Base-by-base conservation (phyloP, 2,888 invertebrate species). In the Macropis europaea region DNA sequence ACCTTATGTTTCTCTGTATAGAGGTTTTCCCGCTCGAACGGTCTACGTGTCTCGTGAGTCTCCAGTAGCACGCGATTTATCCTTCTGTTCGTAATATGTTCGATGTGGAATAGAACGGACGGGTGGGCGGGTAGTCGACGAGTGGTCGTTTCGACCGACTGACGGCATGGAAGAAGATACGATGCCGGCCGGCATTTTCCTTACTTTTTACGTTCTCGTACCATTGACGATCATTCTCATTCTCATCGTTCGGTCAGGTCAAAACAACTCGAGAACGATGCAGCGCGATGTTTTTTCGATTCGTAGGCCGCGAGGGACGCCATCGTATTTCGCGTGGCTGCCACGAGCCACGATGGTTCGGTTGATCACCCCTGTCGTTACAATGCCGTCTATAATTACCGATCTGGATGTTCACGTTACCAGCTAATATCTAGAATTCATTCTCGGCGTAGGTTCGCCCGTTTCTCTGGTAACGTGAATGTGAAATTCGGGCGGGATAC, bases 81-180 rank as follows among this genome's bases (percentile, higher is more conserved):
- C 19, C 52, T 45, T 47, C 30, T 30, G 28, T 34, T 11, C 6
- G 30, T 36, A 19, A 53, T 52, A 61, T 50, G n/a, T n/a, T n/a
- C 24, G 47, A 50, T 40, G 28, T 61, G 52, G 11, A 56, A 38
- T 54, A 15, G 45, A 45, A 59, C 50, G 40, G 38, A 59, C 48
- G 54, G 53, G 68, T 68, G 73, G 68, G 74, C 74, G 63, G 74
- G 63, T 69, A 64, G 52, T 45, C 56, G 74, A 43, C n/a, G n/a
- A 43, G 74, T 64, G 40, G 52, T 28, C 74, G 69, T 90, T 91
- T 90, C 91, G 90, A 90, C 90, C 89, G 89, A 90, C 90, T 90
- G 90, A 73, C 69, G 69, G 68, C 70, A 73, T 71, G 64, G 60
- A 56, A 63, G 60, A 72, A 60, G 66, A 76, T 73, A 63, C 76